phyloP scores from a whole-genome alignment of 53 echinoderm and acorn worm species.

The Zoroaster sp. region DNA sequence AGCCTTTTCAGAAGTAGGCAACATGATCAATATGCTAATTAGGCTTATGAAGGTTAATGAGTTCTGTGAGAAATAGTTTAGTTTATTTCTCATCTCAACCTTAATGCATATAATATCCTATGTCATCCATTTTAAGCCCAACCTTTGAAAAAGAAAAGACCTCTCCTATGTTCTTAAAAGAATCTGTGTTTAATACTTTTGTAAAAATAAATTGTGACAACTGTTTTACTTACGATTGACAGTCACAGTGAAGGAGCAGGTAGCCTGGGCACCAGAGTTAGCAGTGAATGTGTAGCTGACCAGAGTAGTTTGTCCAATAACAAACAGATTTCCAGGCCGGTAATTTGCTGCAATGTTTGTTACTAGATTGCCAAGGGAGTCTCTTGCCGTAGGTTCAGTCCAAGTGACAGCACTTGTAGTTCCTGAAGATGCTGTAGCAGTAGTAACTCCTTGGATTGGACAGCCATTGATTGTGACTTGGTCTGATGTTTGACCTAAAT shows the following conservation, averaged over 20 bases:
- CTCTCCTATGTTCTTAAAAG: too few relatives aligned
- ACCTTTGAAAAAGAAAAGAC: too few relatives aligned
- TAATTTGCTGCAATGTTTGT: not conserved
- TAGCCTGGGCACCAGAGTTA: not conserved
- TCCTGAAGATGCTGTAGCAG: too few relatives aligned
- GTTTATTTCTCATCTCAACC: too few relatives aligned
- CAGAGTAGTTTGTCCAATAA: not conserved
- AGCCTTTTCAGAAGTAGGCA: too few relatives aligned
- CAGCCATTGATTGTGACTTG: constrained; percentile 55
- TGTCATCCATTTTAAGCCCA: too few relatives aligned
- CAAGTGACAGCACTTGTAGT: not conserved
- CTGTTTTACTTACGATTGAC: constrained; percentile 9
- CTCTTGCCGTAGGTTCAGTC: constrained; percentile 14
- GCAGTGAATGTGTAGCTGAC: constrained; percentile 61
- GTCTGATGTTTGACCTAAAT: constrained; percentile 3
- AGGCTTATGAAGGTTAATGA: too few relatives aligned
- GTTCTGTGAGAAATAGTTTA: too few relatives aligned
- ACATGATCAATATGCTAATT: too few relatives aligned
- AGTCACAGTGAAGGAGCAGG: constrained; percentile 32
- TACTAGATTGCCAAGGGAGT: constrained; percentile 52
- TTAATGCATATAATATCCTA: too few relatives aligned
- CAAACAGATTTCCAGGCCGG: not conserved
- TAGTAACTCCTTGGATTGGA: constrained; percentile 53
- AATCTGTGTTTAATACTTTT: too few relatives aligned
- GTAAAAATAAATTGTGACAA: too few relatives aligned